Evolutionary conservation across 2,797 vertebrate species (phyloP), one percentile per base, ranked within the genome.

Genomic region (Leptoclinus maculatus): DNA sequence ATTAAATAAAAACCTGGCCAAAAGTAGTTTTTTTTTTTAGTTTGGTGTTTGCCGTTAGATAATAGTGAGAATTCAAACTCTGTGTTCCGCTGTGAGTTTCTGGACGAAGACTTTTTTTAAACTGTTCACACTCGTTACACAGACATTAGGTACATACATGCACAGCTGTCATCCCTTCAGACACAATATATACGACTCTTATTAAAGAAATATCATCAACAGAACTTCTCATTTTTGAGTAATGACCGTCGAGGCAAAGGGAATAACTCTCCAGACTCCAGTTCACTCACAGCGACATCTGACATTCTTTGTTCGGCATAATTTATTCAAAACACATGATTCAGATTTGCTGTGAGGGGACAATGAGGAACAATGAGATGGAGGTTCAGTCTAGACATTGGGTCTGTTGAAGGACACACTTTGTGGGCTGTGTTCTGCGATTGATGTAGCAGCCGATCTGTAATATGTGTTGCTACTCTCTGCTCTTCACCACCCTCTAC

Each of bases 361-460:
- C 32, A 71, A 76, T 39, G 58, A 64, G 7, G 47, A 47, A 53
- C 29, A 53, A 80, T 12, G 4, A 54, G 45, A 75, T 16, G 49
- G 21, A 21, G 59, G 51, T 54, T 23, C 54, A 5, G 64, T 74
- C 67, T 59, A 69, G 62, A 79, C 59, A 6, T 34, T 0, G 8
- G 23, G 29, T 59, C 45, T 68, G 78, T 56, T 78, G 57, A 83
- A 69, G 80, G 85, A 71, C 70, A n/a, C 29, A n/a, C 32, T 59
- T 0, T 65, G 23, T 68, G 68, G 29, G 14, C 59, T 43, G 64
- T 13, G 10, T 43, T 47, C 8, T 21, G 36, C 1, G 0, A 51
- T 60, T 4, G 21, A 58, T 53, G 43, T 7, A 3, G 32, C 7
- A 0, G 2, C 57, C 43, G 32, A 41, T 56, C 38, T n/a, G 4